phyloP scores from a whole-genome alignment of 2,113 vertebrate species.

The Turdus rufiventris region DNA sequence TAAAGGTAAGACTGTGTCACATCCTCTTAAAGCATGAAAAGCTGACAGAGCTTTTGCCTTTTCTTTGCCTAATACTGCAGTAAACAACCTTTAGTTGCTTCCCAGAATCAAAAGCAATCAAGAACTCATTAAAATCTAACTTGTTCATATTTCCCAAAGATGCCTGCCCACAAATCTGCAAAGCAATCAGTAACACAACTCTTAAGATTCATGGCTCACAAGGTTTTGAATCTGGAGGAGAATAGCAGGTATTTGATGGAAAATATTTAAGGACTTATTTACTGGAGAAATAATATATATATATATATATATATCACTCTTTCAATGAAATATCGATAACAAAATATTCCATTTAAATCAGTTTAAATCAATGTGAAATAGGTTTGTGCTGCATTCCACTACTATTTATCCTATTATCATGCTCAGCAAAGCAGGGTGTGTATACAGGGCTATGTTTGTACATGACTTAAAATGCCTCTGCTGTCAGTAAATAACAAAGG shows the following conservation, averaged over 20 bases:
- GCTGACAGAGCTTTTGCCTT: neutral
- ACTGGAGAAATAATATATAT: neutral
- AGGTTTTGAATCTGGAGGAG: neutral
- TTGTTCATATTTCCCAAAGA: neutral
- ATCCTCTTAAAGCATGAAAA: slow-evolving; percentile 43
- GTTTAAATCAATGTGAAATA: neutral
- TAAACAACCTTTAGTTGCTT: neutral
- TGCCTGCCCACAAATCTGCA: neutral
- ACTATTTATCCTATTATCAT: neutral
- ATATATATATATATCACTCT: neutral
- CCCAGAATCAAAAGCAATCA: neutral
- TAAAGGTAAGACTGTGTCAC: slow-evolving; percentile 16
- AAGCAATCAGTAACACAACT: neutral
- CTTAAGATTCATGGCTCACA: neutral
- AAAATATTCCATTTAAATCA: neutral
- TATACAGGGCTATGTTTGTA: slow-evolving; percentile 33
- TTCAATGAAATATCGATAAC: neutral
- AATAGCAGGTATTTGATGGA: neutral
- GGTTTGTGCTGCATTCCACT: slow-evolving; percentile 16
- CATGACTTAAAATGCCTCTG: slow-evolving; percentile 21
- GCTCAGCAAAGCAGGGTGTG: slow-evolving; percentile 29
- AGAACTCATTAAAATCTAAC: neutral
- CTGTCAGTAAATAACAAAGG: neutral
- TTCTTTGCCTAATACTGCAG: neutral
- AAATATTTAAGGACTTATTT: neutral